Evolutionary conservation across 2,888 invertebrate genomes (phyloP), one percentile per base, ranked within the genome.

Genomic region (Drosophila leonis): DNA sequence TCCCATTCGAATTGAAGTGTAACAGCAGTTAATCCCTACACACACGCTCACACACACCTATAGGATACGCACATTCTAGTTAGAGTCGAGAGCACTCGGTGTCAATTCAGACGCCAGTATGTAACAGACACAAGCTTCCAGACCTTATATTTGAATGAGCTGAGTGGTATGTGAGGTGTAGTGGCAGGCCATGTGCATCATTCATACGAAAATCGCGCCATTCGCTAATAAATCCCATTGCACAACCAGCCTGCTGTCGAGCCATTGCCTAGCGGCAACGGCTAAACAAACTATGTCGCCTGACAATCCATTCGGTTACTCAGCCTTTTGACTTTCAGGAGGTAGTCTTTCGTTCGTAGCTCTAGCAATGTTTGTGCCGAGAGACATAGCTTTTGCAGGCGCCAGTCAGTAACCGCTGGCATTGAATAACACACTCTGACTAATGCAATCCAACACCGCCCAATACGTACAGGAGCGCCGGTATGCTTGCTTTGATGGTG

Each of bases 401-500:
- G 49, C 24, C 29, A 54, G 56, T 59, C 65, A 61, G 59, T 37
- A 31, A 39, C 52, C 52, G 48, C 63, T 59, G 74, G 65, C 80
- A 78, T 82, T 78, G 74, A 76, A 74, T 87, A 90, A 90, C 84
- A 83, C 80, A 88, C 89, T 90, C 90, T 80, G 73, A 80, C 84
- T 90, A 90, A 91, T 90, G 88, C 81, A 91, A 82, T 66, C 52
- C 48, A 75, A 79, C 54, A 73, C 72, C 60, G 44, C 69, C 76
- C 85, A 33, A 60, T 48, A 46, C 42, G 94, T 54, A 72, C 74
- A 95, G 75, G 97, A 98, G 91, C 94, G 95, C 61, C 95, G 95
- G 68, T 98, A 97, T 92, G 97, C 98, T 52, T 94, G 98, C 52
- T 98, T 98, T 93, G 98, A 98, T 91, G 98, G 98, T 4, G 98